Evolutionary conservation across 1,140 invertebrate genomes (phyloP).

Genomic region (Formica exsecta): DNA sequence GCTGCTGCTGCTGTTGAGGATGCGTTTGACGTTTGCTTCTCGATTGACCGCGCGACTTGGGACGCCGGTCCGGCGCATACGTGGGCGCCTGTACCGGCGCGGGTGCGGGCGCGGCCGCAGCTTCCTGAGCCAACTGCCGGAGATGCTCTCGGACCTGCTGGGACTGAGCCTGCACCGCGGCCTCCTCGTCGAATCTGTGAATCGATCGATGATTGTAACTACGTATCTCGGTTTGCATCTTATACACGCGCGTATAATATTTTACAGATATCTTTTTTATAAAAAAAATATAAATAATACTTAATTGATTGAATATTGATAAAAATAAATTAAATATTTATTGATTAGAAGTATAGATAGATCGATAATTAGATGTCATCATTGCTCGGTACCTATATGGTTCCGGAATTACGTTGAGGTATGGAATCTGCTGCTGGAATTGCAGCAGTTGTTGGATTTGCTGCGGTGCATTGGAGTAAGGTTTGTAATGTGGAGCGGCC

Average conservation of each 20-base stretch:
- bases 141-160: conserved; percentile 41
- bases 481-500: conserved; percentile 75
- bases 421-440: conserved; percentile 84
- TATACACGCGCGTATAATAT: not conserved
- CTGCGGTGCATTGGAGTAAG: conserved; percentile 80
- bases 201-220: not conserved
- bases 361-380: not conserved
- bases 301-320: not conserved
- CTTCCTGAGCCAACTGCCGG: conserved; percentile 1
- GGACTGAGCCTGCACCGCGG: conserved; percentile 19
- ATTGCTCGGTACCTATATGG: conserved; percentile 80
- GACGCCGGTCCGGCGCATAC: conserved; percentile 12
- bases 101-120: not conserved
- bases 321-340: not conserved
- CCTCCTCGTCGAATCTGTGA: conserved; percentile 57
- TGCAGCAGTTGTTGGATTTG: conserved; percentile 83
- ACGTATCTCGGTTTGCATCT: not conserved
- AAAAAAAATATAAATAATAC: not conserved
- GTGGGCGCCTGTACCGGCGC: not conserved
- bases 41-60: conserved; percentile 23
- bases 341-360: no score
- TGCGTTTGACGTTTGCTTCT: conserved; percentile 41
- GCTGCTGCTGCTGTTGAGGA: conserved; percentile 59
- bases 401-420: conserved; percentile 84
- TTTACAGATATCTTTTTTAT: not conserved